Conservation (phyloP, 1,140 invertebrate species). For the Apis laboriosa region DNA sequence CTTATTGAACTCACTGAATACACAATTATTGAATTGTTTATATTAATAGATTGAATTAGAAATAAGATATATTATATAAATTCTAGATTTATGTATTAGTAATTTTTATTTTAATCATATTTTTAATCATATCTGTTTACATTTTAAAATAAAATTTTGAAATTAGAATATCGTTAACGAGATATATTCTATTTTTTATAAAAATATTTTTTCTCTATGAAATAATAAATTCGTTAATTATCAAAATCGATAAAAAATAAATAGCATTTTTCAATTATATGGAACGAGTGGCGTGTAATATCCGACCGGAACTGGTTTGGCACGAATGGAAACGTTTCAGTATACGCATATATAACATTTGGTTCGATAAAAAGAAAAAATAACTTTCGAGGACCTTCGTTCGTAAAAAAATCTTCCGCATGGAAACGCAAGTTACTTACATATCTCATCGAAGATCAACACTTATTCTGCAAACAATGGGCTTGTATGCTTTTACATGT, state of each 20-base stretch:
- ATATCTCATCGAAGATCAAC: slow-evolving; percentile 49
- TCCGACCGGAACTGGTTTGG: slow-evolving; percentile 67
- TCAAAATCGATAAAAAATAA: not conserved
- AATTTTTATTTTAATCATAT: too few species aligned
- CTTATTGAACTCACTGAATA: too few species aligned
- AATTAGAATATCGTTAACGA: too few species aligned
- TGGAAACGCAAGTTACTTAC: slow-evolving; percentile 28
- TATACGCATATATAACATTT: slow-evolving; percentile 15
- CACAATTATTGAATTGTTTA: too few species aligned
- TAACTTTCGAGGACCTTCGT: slow-evolving; percentile 48
- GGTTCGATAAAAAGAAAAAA: slow-evolving; percentile 55
- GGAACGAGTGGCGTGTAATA: slow-evolving; percentile 57
- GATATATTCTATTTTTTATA: too few species aligned
- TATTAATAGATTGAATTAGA: too few species aligned
- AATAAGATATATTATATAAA: too few species aligned
- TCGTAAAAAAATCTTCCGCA: slow-evolving; percentile 57
- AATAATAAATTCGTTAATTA: not conserved
- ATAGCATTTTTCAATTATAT: slow-evolving; percentile 35
- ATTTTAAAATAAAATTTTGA: too few species aligned
- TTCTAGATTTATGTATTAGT: too few species aligned
- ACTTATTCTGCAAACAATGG: not conserved
- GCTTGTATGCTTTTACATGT: not conserved
- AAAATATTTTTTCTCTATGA: not conserved
- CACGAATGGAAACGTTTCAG: slow-evolving; percentile 63
- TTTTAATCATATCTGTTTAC: too few species aligned